Conservation (phyloP, 1,140 invertebrate species). For the Lepidurus couesii region DNA sequence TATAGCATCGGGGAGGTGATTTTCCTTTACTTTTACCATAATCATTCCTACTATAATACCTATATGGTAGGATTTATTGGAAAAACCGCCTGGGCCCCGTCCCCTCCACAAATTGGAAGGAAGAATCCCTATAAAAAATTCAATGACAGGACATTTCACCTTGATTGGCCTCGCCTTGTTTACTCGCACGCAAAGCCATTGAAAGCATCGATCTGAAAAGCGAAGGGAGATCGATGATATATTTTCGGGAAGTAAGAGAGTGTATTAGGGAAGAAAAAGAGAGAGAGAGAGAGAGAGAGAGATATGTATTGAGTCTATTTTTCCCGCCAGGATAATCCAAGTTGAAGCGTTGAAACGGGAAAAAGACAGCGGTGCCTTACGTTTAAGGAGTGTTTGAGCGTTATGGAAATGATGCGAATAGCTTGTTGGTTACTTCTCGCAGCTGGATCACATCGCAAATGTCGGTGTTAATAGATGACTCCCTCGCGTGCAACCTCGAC, state of each 20-base stretch:
- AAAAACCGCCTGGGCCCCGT: not conserved
- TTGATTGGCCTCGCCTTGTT: not conserved
- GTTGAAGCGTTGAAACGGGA: no score
- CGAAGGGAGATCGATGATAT: not conserved
- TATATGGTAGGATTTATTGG: not conserved
- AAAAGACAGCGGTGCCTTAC: not conserved
- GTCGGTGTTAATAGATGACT: slow-evolving; percentile 19
- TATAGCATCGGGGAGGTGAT: not conserved
- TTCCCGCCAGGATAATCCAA: no score
- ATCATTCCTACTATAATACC: not conserved
- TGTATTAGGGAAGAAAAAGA: no score
- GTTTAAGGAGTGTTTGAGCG: slow-evolving; percentile 13
- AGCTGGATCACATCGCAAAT: slow-evolving; percentile 14
- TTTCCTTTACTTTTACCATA: slow-evolving; percentile 11
- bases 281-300: no score
- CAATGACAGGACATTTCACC: slow-evolving; percentile 14
- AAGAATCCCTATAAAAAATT: slow-evolving; percentile 3
- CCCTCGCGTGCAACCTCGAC: not conserved
- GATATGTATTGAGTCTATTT: no score
- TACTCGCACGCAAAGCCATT: not conserved
- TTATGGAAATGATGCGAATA: not conserved
- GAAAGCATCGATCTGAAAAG: not conserved
- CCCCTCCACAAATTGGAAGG: not conserved
- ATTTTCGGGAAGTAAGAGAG: not conserved
- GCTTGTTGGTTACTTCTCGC: slow-evolving; percentile 18